Evolutionary conservation across 2,888 invertebrate genomes (phyloP), one percentile per base, ranked within the genome.

Genomic region (Parnassius glacialis): DNA sequence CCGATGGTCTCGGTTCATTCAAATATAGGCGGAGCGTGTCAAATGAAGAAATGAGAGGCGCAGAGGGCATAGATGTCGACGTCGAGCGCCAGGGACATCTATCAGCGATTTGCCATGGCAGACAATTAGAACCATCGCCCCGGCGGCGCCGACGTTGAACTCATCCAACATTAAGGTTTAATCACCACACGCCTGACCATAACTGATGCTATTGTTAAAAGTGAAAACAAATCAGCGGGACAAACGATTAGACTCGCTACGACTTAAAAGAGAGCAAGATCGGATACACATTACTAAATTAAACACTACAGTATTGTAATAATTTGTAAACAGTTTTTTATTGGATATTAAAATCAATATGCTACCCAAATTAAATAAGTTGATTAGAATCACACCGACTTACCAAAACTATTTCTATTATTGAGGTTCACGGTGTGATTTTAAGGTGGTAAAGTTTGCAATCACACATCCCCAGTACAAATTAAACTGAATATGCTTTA

Each of bases 71-170:
- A 70, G 69, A 67, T 70, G 76, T 71, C 72, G 70, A 13, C 70
- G 70, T 66, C 70, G 73, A 74, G 71, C 68, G 71, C 70, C 74
- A 72, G 72, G 78, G 78, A 78, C 84, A 85, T 90, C 74, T 78
- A 84, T 90, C 87, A 86, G 72, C 76, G 76, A 90, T 90, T 86
- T 78, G 74, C 78, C 75, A 83, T 84, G 83, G 78, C 73, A 79
- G 77, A 84, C 89, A 89, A 89, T 90, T 89, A 89, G 74, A 71
- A 71, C 57, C 64, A 70, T 73, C 73, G 76, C 80, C 78, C 78
- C 73, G 71, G 66, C 65, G 65, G 65, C 73, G 72, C 66, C 66
- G 64, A 64, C 67, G 62, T 75, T 75, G 73, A 68, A 67, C 68
- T 52, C 57, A 57, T 70, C 65, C 67, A 68, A 64, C 67, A 67